These are phyloP conservation scores for Clamator glandarius DNA, from an alignment of 2,797 vertebrate genomes.

Conservation along the genomic window DNA sequence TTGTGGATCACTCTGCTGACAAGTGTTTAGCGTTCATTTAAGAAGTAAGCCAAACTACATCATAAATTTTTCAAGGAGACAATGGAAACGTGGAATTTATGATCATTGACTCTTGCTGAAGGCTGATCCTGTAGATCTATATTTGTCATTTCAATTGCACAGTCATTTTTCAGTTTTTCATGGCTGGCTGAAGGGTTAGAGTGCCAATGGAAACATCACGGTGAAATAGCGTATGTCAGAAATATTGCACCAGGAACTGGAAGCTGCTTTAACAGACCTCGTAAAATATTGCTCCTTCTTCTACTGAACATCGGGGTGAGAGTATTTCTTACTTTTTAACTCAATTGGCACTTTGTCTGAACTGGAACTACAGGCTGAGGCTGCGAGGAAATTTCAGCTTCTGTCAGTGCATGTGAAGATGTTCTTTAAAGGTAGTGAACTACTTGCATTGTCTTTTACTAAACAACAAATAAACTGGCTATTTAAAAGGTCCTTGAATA, in stretches of 20 bases:
- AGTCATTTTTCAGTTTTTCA: conserved; percentile 59
- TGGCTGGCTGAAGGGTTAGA: conserved; percentile 28
- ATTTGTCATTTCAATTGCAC: conserved; percentile 25
- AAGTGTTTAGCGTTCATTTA: background rate
- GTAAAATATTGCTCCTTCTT: background rate
- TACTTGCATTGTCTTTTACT: background rate
- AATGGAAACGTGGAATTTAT: conserved; percentile 30
- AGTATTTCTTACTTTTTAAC: conserved; percentile 13
- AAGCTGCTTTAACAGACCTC: background rate
- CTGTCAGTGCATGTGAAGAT: background rate
- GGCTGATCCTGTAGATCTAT: conserved; percentile 38
- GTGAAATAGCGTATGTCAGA: conserved; percentile 11
- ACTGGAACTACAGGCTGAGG: background rate
- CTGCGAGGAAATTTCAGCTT: background rate
- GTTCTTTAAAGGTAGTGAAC: background rate
- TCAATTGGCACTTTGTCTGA: background rate
- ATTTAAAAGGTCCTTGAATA: background rate
- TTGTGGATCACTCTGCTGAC: background rate
- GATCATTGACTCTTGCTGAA: conserved; percentile 42
- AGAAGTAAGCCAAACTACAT: background rate
- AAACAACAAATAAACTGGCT: background rate
- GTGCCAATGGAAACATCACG: conserved; percentile 5
- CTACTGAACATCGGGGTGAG: background rate
- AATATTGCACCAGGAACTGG: background rate
- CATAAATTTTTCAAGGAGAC: conserved; percentile 10